Evolutionary conservation across 2,888 invertebrate genomes (phyloP), one percentile per base, ranked within the genome.

Genomic region (Amaurobius ferox): DNA sequence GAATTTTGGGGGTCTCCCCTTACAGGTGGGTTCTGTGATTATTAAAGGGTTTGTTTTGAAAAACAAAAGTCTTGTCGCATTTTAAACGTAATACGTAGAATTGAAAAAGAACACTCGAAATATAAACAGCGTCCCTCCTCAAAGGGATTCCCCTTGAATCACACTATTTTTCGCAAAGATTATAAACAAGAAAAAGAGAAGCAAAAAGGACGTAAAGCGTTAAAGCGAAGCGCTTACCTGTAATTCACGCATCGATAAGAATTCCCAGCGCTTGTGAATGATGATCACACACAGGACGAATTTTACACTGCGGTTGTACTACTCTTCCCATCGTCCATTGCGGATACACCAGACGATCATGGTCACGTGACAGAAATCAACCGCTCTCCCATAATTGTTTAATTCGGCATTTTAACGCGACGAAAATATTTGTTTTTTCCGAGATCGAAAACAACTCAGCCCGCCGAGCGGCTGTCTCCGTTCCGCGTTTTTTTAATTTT

Each of bases 281-380:
- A 81, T 74, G 39, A 44, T 68, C 68, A 55, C 23, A 76, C 80
- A 80, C 44, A 68, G 62, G 67, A 74, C 81, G 74, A 74, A 55
- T 55, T 81, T 74, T 81, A 74, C 81, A 81, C 81, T 81, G 81
- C 81, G 81, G 81, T 81, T 81, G 66, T 48, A 81, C 81, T 29
- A 68, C 68, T 67, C 74, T 81, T 81, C 81, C 81, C 81, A 74
- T 74, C 74, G 74, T 81, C 39, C 81, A 81, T 70, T 76, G 81
- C 81, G 81, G 74, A 79, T 71, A 79, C 79, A 55, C 78, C 70
- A 71, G 78, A 67, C 73, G 80, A 80, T 80, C 67, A 28, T 70
- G 68, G 68, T 81, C 81, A 81, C 81, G 74, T 81, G 81, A 81
- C 70, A 62, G 19, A 13, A 48, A 72, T 72, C 55, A 68, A 44